These are phyloP conservation scores for Myzus persicae DNA, from an alignment of 1,140 invertebrate species.

Conservation along the genomic window DNA sequence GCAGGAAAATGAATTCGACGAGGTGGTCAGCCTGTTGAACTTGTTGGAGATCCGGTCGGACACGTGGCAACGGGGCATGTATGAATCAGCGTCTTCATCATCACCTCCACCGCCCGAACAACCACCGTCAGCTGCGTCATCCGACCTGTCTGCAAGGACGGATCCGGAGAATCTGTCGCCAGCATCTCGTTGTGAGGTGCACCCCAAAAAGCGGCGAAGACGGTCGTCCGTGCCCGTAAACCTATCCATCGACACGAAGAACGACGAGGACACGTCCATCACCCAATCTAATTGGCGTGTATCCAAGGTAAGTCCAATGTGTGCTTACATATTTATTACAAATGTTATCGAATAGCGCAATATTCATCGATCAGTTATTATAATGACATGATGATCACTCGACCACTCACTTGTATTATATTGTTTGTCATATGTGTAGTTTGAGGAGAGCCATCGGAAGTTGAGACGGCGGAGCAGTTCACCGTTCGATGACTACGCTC, in stretches of 20 bases:
- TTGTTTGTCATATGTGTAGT: background rate
- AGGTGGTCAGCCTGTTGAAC: constrained; percentile 81
- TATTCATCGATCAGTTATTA: background rate
- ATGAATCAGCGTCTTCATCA: constrained; percentile 6
- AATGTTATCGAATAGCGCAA: background rate
- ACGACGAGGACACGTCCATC: constrained; percentile 61
- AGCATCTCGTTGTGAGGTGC: background rate
- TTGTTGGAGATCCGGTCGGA: constrained; percentile 84
- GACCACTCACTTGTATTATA: background rate
- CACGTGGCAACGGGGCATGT: constrained; percentile 67
- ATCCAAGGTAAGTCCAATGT: constrained; percentile 47
- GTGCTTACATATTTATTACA: background rate
- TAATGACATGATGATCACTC: background rate
- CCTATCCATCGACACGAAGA: constrained; percentile 70
- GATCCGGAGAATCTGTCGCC: constrained; percentile 49
- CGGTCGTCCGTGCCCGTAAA: constrained; percentile 77
- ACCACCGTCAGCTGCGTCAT: constrained; percentile 60
- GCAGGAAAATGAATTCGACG: constrained; percentile 81
- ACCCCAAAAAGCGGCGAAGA: constrained; percentile 60
- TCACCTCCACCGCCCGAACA: background rate
- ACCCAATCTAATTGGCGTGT: constrained; percentile 39
- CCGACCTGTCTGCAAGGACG: constrained; percentile 36
- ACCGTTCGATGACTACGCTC: constrained; percentile 43
- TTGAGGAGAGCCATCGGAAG: constrained; percentile 54
- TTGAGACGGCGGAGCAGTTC: constrained; percentile 56